Evolutionary conservation across 2,797 vertebrate genomes (phyloP), one percentile per base, ranked within the genome.

Genomic region (Pagetopsis macropterus): DNA sequence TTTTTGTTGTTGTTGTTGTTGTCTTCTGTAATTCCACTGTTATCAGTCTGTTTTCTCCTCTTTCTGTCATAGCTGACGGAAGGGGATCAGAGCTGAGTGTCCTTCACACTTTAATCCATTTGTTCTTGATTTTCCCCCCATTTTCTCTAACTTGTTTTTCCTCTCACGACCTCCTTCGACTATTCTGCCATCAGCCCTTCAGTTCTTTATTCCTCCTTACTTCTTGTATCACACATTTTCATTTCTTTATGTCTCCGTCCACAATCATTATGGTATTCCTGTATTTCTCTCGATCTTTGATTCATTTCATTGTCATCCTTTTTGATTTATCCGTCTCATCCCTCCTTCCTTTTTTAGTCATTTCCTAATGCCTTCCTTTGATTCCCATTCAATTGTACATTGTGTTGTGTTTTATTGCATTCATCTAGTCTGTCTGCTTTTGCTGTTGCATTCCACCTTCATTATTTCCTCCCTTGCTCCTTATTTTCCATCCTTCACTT

Each of bases 111-210:
- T 51, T 56, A 16, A 3, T 27, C 12, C 3, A 9, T 60, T 56
- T 0, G 16, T 44, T 45, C 17, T 23, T 17, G 0, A 9, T 37
- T 1, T 54, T 14, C 27, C 4, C 14, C 40, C 5, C 44, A 43
- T 50, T 5, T 37, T 3, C 37, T 13, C 11, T 8, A 54, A 13
- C 23, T 41, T 49, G 2, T 55, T 2, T 11, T 6, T 10, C 21
- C 19, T 27, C 43, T 21, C 11, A 0, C 8, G n/a, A 37, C 19
- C 27, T 31, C 2, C 1, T 17, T 8, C 4, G 1, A 1, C 7
- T 40, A 10, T 1, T 33, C 33, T 33, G 6, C 33, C 15, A 11
- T 45, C 48, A 52, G 23, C 9, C 23, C 40, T 48, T 71, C 10
- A 12, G 19, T 67, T 11, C 2, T 17, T 12, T 10, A 6, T 10